Base-by-base conservation (phyloP, 2,888 invertebrate genomes). In the Cyclophora albipunctata region DNA sequence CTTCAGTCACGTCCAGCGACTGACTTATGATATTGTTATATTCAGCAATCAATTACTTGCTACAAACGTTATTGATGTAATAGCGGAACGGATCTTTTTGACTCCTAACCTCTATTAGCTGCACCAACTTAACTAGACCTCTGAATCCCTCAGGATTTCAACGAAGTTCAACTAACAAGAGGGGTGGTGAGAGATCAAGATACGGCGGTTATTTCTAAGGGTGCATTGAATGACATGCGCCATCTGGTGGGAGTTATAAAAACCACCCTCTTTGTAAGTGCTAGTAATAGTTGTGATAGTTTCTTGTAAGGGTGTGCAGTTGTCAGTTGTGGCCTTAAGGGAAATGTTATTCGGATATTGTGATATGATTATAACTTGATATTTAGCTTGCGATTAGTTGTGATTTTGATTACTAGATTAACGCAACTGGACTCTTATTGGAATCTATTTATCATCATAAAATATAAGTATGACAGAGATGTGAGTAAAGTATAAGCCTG, bases 171-270 rank as follows among this genome's bases (percentile, higher is more conserved):
- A 50, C 52, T 37, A 49, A 20, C 45, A 54, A 48, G 52, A 40
- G 55, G 60, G 47, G 57, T 51, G 57, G 40, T 46, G n/a, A 55
- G 34, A 55, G 78, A 49, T 72, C 73, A 61, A 50, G 20, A 46
- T 49, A 57, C 3, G 34, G 33, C 67, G 74, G 80, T 58, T 48
- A 46, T 48, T 59, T 65, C 55, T 56, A 69, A 75, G 78, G 78
- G 74, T 81, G 79, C 80, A 81, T 70, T 76, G 78, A 83, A 84
- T 85, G 87, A 84, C 85, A 81, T 69, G 73, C 81, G 78, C 73
- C 87, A 87, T 85, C 84, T 88, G 87, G 74, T 68, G 75, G 62
- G 67, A 66, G 80, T 81, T 76, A 86, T 86, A 87, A 87, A 84
- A 84, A 77, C 77, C 65, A 80, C 84, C 85, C 85, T 79, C 80